phyloP scores from a whole-genome alignment of 2,888 invertebrate genomes.

The Muschampia plurimacula region DNA sequence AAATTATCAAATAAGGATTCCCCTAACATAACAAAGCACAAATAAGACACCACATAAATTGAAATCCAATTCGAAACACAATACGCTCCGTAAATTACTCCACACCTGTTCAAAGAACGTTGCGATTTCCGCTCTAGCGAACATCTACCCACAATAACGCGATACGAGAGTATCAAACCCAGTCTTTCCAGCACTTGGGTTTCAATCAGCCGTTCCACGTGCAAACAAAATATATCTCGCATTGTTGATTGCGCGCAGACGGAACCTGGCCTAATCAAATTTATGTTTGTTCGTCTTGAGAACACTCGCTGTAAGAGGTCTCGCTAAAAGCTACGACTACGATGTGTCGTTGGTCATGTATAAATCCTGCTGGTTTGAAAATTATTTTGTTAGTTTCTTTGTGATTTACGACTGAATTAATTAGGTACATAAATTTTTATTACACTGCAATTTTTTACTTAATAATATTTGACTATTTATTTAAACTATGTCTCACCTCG shows the following conservation, averaged over 20 bases:
- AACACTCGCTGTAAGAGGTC: conserved; percentile 49
- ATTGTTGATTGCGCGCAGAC: conserved; percentile 69
- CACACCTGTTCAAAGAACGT: conserved; percentile 31
- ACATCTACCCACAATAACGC: conserved; percentile 12
- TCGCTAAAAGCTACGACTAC: conserved; percentile 1
- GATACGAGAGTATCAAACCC: conserved; percentile 19
- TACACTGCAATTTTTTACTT: no score
- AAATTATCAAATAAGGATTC: not conserved
- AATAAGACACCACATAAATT: conserved; percentile 17
- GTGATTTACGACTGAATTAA: not conserved
- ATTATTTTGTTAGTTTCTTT: not conserved
- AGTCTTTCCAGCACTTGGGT: conserved; percentile 45
- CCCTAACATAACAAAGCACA: conserved; percentile 4
- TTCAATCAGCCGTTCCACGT: conserved; percentile 57
- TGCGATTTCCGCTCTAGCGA: conserved; percentile 5
- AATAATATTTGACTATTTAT: not conserved
- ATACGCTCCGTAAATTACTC: conserved; percentile 24
- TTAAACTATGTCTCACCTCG: not conserved
- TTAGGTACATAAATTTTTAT: not conserved
- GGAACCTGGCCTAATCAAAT: conserved; percentile 80
- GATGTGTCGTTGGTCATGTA: conserved; percentile 10
- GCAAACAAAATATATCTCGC: conserved; percentile 63
- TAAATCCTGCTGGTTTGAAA: not conserved
- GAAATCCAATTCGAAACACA: conserved; percentile 21
- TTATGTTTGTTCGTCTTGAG: conserved; percentile 80